Conservation (phyloP, 2,113 vertebrate species). For the Nothoprocta perdicaria region DNA sequence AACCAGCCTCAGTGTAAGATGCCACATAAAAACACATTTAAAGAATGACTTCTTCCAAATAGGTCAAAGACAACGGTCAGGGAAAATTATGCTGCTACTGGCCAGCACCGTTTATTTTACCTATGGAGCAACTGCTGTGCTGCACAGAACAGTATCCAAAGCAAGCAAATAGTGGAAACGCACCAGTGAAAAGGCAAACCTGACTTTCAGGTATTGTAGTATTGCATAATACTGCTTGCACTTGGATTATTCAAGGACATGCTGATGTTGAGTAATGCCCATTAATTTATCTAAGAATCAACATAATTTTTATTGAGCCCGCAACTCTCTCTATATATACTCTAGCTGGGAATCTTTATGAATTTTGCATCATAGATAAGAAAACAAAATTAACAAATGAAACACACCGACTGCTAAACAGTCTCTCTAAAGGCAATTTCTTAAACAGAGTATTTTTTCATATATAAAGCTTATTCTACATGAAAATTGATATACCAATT, state of each 20-base stretch:
- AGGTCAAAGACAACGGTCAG: background rate
- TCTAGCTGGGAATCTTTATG: background rate
- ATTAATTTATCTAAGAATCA: conserved; percentile 18
- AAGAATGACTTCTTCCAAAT: background rate
- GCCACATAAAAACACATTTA: background rate
- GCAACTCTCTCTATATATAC: background rate
- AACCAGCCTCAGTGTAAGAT: background rate
- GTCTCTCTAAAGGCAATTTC: background rate
- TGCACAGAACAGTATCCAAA: background rate
- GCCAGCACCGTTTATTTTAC: background rate
- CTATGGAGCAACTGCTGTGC: background rate
- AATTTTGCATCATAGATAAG: background rate
- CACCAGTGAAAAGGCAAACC: conserved; percentile 56
- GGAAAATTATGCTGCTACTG: background rate
- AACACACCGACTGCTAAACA: background rate
- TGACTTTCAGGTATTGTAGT: conserved; percentile 46
- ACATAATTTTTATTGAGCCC: background rate
- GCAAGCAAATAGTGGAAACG: conserved; percentile 64
- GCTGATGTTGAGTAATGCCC: conserved; percentile 35
- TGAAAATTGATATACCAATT: conserved; percentile 16
- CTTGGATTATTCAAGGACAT: conserved; percentile 38
- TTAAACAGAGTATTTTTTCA: background rate
- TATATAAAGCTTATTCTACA: background rate
- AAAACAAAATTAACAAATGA: background rate
- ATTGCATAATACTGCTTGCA: conserved; percentile 43